Evolutionary conservation across 2,113 vertebrate genomes (phyloP).

Genomic region (Centropristis striata): DNA sequence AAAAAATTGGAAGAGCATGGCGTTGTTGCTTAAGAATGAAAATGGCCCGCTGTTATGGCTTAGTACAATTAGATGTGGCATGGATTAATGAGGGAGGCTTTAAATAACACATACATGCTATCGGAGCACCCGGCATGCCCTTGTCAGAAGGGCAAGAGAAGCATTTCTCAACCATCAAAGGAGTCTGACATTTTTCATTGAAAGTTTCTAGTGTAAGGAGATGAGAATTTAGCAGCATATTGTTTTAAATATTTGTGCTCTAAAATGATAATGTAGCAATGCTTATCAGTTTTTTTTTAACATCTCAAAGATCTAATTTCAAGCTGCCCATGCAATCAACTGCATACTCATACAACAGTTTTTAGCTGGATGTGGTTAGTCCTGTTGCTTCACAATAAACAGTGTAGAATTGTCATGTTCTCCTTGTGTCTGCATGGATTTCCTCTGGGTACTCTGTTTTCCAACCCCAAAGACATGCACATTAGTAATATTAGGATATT

Average conservation of each 20-base stretch:
- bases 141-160: conserved; percentile 29
- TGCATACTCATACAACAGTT: not conserved
- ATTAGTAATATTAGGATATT: conserved; percentile 13
- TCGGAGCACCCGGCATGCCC: conserved; percentile 15
- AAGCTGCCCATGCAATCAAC: not conserved
- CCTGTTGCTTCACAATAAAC: not conserved
- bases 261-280: not conserved
- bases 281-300: not conserved
- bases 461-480: conserved; percentile 1
- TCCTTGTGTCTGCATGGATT: not conserved
- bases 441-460: not conserved
- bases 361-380: not conserved
- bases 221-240: conserved; percentile 1
- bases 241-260: not conserved
- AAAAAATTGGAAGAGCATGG: conserved; percentile 23
- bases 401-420: not conserved
- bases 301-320: not conserved
- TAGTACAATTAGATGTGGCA: conserved; percentile 76
- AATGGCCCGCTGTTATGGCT: conserved; percentile 62
- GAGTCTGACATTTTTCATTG: conserved; percentile 4
- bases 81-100: conserved; percentile 72
- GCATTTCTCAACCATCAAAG: conserved; percentile 6
- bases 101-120: conserved; percentile 35
- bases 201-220: not conserved
- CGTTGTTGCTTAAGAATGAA: conserved; percentile 36